Percentiles rank a stretch among this genome's conserved stretches.
These are phyloP conservation scores for Saccopteryx bilineata DNA, from an alignment of 2,113 vertebrate species.

Conservation along the genomic window DNA sequence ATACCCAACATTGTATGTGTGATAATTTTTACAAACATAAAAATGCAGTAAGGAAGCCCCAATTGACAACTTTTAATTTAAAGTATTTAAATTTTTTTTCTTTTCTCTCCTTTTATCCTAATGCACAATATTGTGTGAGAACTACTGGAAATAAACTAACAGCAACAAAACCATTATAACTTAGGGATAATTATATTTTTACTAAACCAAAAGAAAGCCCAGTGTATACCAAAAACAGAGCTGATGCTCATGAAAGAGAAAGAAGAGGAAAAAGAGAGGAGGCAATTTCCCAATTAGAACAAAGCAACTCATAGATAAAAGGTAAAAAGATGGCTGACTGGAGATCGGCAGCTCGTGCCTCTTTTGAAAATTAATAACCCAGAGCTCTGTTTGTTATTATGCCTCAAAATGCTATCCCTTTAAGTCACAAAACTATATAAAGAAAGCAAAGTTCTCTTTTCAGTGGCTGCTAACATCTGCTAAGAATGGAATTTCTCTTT, in stretches of 20 bases:
- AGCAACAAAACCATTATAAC: neutral
- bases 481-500: constrained; percentile 7
- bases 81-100: neutral
- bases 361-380: constrained; percentile 30
- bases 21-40: neutral
- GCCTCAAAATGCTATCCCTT: neutral
- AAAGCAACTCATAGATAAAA: neutral
- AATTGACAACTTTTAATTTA: constrained; percentile 1
- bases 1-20: neutral
- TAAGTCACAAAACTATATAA: neutral
- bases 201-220: neutral
- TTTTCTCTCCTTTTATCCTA: neutral
- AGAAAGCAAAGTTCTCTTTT: neutral
- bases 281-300: neutral
- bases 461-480: neutral
- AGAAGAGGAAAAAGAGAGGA: neutral
- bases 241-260: neutral
- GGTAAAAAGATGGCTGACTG: neutral
- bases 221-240: neutral
- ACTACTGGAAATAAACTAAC: neutral
- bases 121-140: neutral
- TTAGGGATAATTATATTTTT: neutral
- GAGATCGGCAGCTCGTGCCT: neutral
- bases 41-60: neutral
- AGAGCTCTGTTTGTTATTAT: neutral